These are phyloP conservation scores for Neofelis nebulosa DNA, from an alignment of 2,113 vertebrate species.

Conservation along the genomic window DNA sequence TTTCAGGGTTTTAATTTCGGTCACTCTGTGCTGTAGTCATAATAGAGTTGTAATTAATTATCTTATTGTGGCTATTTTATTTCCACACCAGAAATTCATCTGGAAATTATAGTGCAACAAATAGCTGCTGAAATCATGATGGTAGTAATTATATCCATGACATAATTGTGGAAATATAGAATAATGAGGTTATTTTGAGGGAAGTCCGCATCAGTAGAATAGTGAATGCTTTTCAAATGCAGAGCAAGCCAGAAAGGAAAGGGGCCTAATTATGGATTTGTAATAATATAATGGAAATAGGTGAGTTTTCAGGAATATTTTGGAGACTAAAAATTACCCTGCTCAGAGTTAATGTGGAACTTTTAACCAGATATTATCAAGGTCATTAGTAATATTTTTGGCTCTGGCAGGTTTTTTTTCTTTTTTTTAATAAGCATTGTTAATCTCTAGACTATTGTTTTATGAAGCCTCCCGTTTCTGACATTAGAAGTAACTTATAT, in stretches of 20 bases:
- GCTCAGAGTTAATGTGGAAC: neutral
- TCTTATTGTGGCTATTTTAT: slow-evolving; percentile 56
- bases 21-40: neutral
- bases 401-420: neutral
- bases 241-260: neutral
- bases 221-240: neutral
- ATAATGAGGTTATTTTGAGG: slow-evolving; percentile 42
- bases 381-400: neutral
- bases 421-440: neutral
- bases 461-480: too few relatives aligned
- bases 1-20: neutral
- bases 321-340: neutral
- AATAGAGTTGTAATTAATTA: slow-evolving; percentile 51
- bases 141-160: slow-evolving; percentile 52
- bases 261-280: neutral
- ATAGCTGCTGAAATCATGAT: slow-evolving; percentile 34
- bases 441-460: neutral
- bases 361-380: neutral
- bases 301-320: slow-evolving; percentile 9
- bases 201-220: neutral
- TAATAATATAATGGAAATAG: neutral
- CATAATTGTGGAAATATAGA: slow-evolving; percentile 23
- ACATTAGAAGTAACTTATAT: too few relatives aligned
- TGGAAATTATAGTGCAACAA: slow-evolving; percentile 58
- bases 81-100: slow-evolving; percentile 58